Conservation (phyloP, 2,888 invertebrate species). For the Scaptomyza caliginosa region DNA sequence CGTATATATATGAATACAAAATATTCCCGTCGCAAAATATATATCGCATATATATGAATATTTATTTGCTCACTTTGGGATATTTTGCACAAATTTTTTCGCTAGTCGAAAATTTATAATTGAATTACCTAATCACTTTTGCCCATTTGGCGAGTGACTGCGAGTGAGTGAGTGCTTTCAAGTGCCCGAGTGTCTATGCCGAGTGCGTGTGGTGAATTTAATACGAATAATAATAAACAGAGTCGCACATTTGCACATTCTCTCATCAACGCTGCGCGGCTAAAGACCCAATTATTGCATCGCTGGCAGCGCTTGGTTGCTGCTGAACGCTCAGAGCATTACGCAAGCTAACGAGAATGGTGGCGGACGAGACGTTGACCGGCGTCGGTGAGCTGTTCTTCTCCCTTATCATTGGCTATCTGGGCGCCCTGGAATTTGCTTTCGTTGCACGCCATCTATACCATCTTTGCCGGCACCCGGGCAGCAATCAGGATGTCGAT, state of each 20-base stretch:
- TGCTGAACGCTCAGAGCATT: conserved; percentile 46
- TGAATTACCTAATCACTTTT: conserved; percentile 75
- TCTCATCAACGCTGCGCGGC: conserved; percentile 12
- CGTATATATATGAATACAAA: not conserved
- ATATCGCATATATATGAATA: conserved; percentile 6
- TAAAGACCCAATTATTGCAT: conserved; percentile 37
- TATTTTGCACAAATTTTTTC: conserved; percentile 25
- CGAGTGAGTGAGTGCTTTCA: conserved; percentile 41
- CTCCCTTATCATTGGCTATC: conserved; percentile 90
- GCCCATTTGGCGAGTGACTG: conserved; percentile 31
- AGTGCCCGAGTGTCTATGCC: conserved; percentile 19
- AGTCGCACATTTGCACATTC: not conserved
- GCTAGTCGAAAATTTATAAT: conserved; percentile 53
- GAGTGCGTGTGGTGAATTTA: conserved; percentile 73
- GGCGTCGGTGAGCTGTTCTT: conserved; percentile 90
- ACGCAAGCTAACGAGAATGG: conserved; percentile 68
- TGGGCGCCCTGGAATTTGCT: conserved; percentile 88
- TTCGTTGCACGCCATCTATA: conserved; percentile 82
- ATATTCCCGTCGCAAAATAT: conserved; percentile 1
- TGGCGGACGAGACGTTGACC: conserved; percentile 74
- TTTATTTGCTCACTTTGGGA: conserved; percentile 12
- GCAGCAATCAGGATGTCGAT: conserved; percentile 28
- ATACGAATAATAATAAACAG: conserved; percentile 44
- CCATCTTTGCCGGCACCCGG: conserved; percentile 79
- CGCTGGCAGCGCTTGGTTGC: conserved; percentile 25